Evolutionary conservation across 2,888 invertebrate species (phyloP).

Genomic region (Noctua comes): DNA sequence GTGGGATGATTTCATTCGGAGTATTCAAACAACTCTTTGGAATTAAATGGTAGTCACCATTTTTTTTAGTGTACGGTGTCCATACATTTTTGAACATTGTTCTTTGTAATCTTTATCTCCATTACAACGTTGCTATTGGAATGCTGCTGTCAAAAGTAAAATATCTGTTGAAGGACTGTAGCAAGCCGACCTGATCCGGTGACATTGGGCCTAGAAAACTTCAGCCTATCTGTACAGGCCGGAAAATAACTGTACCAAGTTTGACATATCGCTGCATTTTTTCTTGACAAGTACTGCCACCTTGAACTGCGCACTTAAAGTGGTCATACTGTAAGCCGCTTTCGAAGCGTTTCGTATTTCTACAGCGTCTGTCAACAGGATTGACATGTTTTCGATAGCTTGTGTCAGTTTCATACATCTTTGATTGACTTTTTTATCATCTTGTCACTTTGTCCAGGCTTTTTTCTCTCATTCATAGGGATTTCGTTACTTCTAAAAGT

Average conservation of each 20-base stretch:
- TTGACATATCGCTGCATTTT: too few species aligned
- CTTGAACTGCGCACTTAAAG: too few species aligned
- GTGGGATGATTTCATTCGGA: too few species aligned
- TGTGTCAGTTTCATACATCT: neutral
- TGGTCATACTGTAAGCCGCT: neutral
- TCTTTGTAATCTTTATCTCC: neutral
- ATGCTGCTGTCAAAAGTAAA: neutral
- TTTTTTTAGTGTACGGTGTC: too few species aligned
- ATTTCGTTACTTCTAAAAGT: neutral
- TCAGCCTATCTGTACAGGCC: too few species aligned
- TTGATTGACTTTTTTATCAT: neutral
- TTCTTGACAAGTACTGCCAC: too few species aligned
- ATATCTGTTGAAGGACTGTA: neutral
- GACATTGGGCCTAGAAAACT: neutral
- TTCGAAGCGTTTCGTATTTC: neutral
- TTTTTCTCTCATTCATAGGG: neutral
- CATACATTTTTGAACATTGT: too few species aligned
- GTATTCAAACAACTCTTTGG: too few species aligned
- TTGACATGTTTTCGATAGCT: neutral
- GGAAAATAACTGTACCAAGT: too few species aligned
- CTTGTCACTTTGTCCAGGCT: neutral
- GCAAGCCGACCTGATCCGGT: neutral
- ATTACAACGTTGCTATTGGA: neutral
- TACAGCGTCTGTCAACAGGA: neutral
- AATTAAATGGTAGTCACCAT: too few species aligned